These are phyloP conservation scores for Pogonocherus hispidulus DNA, from an alignment of 2,888 invertebrate genomes.

Conservation along the genomic window DNA sequence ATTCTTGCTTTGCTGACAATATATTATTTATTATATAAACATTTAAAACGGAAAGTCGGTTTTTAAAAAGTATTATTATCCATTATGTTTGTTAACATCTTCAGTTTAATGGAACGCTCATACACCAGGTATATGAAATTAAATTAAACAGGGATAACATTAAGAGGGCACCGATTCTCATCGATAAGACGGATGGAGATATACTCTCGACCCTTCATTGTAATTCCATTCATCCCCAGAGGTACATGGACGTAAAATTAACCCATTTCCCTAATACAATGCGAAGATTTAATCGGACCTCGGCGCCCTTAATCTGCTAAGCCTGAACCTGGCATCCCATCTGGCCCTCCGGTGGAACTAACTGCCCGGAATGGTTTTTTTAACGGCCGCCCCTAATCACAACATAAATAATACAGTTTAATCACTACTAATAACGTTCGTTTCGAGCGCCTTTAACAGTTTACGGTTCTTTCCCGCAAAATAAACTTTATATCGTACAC, in stretches of 20 bases:
- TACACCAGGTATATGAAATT: constrained; percentile 53
- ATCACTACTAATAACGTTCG: constrained; percentile 31
- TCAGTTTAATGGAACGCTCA: constrained; percentile 51
- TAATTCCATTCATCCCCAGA: constrained; percentile 64
- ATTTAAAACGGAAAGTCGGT: too few species aligned
- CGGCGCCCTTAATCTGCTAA: constrained; percentile 55
- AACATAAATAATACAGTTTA: constrained; percentile 28
- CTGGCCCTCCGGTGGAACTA: constrained; percentile 38
- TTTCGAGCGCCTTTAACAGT: constrained; percentile 16
- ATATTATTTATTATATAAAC: too few species aligned
- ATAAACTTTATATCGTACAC: not conserved
- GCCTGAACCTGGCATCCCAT: constrained; percentile 49
- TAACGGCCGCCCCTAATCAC: constrained; percentile 31
- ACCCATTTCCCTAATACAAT: constrained; percentile 67
- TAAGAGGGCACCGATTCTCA: constrained; percentile 50
- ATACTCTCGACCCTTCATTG: constrained; percentile 59
- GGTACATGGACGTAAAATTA: constrained; percentile 68
- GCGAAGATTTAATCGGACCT: constrained; percentile 65
- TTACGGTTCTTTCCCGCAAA: constrained; percentile 13
- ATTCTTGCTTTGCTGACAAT: too few species aligned
- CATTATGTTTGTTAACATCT: constrained; percentile 7
- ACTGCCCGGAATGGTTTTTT: constrained; percentile 28
- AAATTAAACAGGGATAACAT: constrained; percentile 61
- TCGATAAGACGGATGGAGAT: constrained; percentile 50
- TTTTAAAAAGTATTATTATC: too few species aligned